phyloP scores from a whole-genome alignment of 2,797 vertebrate species.

The Bucorvus abyssinicus region DNA sequence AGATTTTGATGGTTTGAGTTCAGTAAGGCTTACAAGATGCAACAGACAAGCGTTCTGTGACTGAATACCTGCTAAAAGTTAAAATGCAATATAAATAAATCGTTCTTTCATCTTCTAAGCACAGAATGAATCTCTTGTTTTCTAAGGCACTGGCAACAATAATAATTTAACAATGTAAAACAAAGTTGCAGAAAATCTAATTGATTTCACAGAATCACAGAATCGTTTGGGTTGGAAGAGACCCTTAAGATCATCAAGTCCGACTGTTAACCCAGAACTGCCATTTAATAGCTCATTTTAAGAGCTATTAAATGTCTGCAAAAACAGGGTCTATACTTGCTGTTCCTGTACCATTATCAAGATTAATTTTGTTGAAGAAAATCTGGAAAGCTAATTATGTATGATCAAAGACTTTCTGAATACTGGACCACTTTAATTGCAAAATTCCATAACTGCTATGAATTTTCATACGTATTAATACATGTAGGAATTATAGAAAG shows the following conservation, averaged over 20 bases:
- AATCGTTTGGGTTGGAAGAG: no score
- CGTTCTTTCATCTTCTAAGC: not conserved
- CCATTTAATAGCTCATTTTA: no score
- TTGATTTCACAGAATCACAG: no score
- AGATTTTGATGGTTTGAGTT: not conserved
- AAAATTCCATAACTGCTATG: not conserved
- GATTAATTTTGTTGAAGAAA: not conserved
- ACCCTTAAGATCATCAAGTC: no score
- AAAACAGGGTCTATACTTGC: not conserved
- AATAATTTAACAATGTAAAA: not conserved
- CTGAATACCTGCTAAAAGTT: not conserved
- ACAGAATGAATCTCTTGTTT: not conserved
- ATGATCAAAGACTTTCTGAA: constrained; percentile 8
- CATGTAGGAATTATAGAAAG: not conserved
- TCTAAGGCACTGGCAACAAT: not conserved
- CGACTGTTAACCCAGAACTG: no score
- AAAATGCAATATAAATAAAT: not conserved
- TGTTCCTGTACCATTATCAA: not conserved
- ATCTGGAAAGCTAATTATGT: not conserved
- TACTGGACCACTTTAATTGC: not conserved
- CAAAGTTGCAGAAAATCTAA: not conserved
- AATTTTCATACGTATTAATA: not conserved
- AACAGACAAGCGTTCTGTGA: not conserved
- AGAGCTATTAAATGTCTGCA: not conserved
- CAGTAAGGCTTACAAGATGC: not conserved